Percentiles rank a stretch among this genome's conserved stretches.
Conservation (phyloP, 2,888 invertebrate species). For the Lamproptera curius region DNA sequence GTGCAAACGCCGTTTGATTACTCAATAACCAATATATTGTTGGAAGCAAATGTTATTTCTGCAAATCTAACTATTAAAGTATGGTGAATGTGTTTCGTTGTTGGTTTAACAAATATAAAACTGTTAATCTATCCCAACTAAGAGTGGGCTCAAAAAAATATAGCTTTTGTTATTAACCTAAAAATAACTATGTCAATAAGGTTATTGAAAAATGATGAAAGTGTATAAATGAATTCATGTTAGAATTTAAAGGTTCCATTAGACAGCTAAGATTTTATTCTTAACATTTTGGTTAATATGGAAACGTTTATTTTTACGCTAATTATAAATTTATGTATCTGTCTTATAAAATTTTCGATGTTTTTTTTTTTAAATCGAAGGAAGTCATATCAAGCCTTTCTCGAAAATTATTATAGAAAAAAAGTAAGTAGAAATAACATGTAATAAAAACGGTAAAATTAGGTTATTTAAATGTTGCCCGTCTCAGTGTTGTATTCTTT, state of each 20-base stretch:
- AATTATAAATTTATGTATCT: not conserved
- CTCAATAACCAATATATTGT: no score
- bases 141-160: conserved; percentile 3
- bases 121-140: no score
- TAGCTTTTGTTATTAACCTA: not conserved
- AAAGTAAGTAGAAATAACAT: not conserved
- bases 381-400: no score
- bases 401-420: no score
- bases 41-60: no score
- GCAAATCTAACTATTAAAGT: no score
- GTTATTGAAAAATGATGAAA: not conserved
- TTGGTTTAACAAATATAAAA: no score
- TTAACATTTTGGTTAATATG: no score
- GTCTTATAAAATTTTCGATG: no score
- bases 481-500: not conserved
- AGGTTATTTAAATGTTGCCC: not conserved
- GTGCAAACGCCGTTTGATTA: not conserved
- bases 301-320: no score
- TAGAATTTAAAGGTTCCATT: not conserved
- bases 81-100: no score
- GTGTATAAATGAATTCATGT: not conserved
- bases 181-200: not conserved
- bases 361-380: not conserved
- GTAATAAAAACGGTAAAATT: not conserved
- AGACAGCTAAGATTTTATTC: no score